phyloP scores from a whole-genome alignment of 2,888 invertebrate genomes.

The Clitarchus hookeri region DNA sequence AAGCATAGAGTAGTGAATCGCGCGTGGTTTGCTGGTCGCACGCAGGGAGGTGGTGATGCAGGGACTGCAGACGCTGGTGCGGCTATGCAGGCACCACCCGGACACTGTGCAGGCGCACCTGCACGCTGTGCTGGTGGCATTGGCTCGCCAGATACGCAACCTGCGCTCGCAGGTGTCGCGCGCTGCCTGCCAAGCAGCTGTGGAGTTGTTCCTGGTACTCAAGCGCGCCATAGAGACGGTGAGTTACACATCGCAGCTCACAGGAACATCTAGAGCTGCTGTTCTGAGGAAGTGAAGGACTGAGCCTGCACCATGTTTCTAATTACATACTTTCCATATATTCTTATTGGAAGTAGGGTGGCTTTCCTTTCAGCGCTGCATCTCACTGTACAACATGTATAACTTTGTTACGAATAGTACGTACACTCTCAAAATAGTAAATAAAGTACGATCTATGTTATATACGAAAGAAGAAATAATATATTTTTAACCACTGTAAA shows the following conservation, averaged over 20 bases:
- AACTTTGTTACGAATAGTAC: too few relatives aligned
- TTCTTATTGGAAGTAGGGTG: too few relatives aligned
- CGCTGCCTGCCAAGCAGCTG: constrained; percentile 81
- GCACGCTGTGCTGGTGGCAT: constrained; percentile 66
- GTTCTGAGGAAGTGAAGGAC: too few relatives aligned
- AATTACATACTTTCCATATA: too few relatives aligned
- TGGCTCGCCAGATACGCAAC: constrained; percentile 82
- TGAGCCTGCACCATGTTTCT: too few relatives aligned
- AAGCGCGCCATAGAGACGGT: constrained; percentile 63
- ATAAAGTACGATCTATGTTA: too few relatives aligned
- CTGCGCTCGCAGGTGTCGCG: constrained; percentile 91
- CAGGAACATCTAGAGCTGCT: too few relatives aligned
- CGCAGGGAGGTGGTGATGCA: constrained; percentile 74
- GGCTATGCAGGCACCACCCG: constrained; percentile 69
- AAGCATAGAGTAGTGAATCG: constrained; percentile 65
- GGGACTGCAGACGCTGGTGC: constrained; percentile 70
- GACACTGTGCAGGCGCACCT: constrained; percentile 67
- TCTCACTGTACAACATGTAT: too few relatives aligned
- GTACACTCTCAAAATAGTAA: too few relatives aligned
- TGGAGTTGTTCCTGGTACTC: constrained; percentile 74
- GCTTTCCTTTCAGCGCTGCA: too few relatives aligned
- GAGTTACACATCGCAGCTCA: constrained; percentile 47
- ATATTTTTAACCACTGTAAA: too few relatives aligned
- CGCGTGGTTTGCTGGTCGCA: constrained; percentile 56
- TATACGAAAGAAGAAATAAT: too few relatives aligned